Evolutionary conservation across 2,888 invertebrate genomes (phyloP).

Genomic region (Pyrrhia umbra): DNA sequence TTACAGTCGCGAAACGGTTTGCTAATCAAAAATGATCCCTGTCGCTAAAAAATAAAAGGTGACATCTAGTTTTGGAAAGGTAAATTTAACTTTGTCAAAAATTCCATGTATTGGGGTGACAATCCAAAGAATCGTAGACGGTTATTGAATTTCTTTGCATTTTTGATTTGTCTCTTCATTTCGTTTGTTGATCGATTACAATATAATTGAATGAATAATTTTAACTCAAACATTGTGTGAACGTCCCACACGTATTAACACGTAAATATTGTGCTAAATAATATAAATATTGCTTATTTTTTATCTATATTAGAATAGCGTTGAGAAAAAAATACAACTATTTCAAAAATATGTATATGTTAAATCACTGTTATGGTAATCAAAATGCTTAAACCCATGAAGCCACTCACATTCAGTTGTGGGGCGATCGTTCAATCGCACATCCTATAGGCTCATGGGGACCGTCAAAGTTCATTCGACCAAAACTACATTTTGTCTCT

Average conservation of each 20-base stretch:
- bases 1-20: conserved; percentile 50
- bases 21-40: conserved; percentile 68
- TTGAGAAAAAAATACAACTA: background rate
- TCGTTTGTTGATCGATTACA: conserved; percentile 74
- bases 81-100: conserved; percentile 60
- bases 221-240: background rate
- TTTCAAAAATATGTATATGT: conserved; percentile 1
- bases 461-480: conserved; percentile 71
- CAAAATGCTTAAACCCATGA: conserved; percentile 67
- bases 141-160: conserved; percentile 88
- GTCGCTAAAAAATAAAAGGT: conserved; percentile 48
- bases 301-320: too few relatives aligned
- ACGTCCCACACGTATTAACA: background rate
- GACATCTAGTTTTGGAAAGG: conserved; percentile 7
- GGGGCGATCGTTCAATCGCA: conserved; percentile 77
- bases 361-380: conserved; percentile 69
- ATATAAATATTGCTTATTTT: background rate
- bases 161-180: conserved; percentile 85
- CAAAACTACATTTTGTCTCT: conserved; percentile 72
- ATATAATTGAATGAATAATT: conserved; percentile 60
- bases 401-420: conserved; percentile 65
- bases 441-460: conserved; percentile 75
- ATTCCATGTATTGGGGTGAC: conserved; percentile 83
- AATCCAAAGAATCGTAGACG: conserved; percentile 83
- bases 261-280: background rate